Conservation (phyloP, 2,113 vertebrate species). For the Tetrao urogallus region DNA sequence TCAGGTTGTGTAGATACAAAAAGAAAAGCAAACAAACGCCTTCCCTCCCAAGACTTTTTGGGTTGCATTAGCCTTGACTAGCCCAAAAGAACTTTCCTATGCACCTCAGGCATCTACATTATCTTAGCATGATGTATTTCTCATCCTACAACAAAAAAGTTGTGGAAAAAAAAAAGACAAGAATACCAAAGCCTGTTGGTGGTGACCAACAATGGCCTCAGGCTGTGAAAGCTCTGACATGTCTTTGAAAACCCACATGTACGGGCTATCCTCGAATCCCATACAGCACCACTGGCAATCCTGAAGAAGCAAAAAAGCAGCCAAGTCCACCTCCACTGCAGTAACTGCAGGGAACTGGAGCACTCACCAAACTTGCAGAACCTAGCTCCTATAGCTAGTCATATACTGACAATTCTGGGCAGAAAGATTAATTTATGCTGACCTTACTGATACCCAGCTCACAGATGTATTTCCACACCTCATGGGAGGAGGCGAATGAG, state of each 20-base stretch:
- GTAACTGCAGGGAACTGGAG: background rate
- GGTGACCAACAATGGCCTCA: background rate
- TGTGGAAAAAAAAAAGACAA: background rate
- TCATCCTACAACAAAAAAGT: background rate
- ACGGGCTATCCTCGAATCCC: background rate
- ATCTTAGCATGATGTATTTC: background rate
- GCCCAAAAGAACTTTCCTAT: background rate
- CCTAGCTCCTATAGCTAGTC: background rate
- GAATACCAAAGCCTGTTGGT: background rate
- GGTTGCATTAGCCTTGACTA: background rate
- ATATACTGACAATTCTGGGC: background rate
- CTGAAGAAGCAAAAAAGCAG: background rate
- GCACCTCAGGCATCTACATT: background rate
- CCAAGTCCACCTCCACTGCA: background rate
- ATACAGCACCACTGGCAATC: background rate
- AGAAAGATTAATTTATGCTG: background rate
- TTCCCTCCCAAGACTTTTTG: background rate
- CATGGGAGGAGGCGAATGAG: slow-evolving; percentile 95
- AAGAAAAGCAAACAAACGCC: background rate
- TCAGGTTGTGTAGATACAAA: background rate
- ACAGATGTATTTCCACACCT: slow-evolving; percentile 99
- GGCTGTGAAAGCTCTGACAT: fast-evolving
- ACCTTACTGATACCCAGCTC: slow-evolving; percentile 96
- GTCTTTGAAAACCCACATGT: background rate
- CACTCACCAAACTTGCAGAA: background rate